A percentile compares a stretch with the other conserved stretches of the same genome.
phyloP scores from a whole-genome alignment of 2,113 vertebrate genomes.

The Passer domesticus region DNA sequence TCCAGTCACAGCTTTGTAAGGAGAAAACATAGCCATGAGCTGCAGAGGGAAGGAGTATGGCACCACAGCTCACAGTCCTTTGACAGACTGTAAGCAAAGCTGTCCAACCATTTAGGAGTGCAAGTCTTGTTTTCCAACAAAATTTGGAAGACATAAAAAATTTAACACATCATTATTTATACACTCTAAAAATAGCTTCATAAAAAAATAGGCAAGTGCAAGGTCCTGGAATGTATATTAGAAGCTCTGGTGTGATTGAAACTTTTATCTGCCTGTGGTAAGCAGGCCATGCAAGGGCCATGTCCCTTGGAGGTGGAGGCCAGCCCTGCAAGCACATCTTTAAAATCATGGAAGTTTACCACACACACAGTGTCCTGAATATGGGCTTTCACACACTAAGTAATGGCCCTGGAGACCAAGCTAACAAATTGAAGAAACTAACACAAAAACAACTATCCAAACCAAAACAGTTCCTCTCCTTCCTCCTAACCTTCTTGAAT shows the following conservation, averaged over 20 bases:
- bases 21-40: neutral
- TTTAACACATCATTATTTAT: neutral
- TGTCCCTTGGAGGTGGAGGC: neutral
- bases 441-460: neutral
- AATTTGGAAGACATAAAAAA: neutral
- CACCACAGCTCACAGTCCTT: neutral
- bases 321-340: neutral
- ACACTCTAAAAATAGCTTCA: neutral
- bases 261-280: neutral
- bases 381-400: neutral
- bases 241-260: neutral
- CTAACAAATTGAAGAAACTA: neutral
- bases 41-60: neutral
- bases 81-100: neutral
- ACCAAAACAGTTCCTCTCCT: neutral
- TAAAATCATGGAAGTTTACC: neutral
- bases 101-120: neutral
- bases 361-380: neutral
- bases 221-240: neutral
- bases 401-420: neutral
- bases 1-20: neutral
- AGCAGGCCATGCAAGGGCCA: neutral
- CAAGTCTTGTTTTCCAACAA: neutral
- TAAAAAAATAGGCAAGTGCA: neutral
- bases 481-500: neutral